These are phyloP conservation scores for Azemiops feae DNA, from an alignment of 2,113 vertebrate species.

Conservation along the genomic window DNA sequence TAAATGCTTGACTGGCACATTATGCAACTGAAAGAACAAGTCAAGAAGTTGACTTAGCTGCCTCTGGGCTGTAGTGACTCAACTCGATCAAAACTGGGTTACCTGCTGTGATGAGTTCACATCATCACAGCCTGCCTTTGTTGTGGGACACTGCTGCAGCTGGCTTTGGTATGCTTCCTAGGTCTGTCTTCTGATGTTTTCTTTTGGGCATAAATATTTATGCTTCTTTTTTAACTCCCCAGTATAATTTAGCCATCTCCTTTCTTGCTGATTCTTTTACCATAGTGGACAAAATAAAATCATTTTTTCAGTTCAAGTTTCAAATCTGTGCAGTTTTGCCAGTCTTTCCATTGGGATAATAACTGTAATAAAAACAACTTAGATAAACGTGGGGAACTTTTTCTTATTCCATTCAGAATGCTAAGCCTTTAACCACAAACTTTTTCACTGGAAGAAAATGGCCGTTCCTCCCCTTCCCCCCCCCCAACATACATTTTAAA, in stretches of 20 bases:
- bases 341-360: constrained; percentile 16
- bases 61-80: constrained; percentile 40
- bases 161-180: neutral
- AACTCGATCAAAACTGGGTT: constrained; percentile 50
- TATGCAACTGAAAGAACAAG: constrained; percentile 32
- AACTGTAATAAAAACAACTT: constrained; percentile 7
- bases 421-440: neutral
- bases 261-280: constrained; percentile 23
- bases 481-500: accelerated
- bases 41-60: neutral
- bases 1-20: constrained; percentile 46
- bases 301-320: neutral
- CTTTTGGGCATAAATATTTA: neutral
- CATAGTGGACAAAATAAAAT: neutral
- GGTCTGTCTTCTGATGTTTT: neutral
- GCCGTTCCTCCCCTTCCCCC: neutral
- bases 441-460: constrained; percentile 13
- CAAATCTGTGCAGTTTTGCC: accelerated
- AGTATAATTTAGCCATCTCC: constrained; percentile 33
- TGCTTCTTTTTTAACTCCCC: neutral
- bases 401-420: constrained; percentile 30
- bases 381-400: constrained; percentile 7
- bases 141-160: constrained; percentile 27
- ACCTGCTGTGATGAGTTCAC: constrained; percentile 23
- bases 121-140: constrained; percentile 36